Conservation (phyloP, 2,113 vertebrate genomes). For the Anguilla japonica region DNA sequence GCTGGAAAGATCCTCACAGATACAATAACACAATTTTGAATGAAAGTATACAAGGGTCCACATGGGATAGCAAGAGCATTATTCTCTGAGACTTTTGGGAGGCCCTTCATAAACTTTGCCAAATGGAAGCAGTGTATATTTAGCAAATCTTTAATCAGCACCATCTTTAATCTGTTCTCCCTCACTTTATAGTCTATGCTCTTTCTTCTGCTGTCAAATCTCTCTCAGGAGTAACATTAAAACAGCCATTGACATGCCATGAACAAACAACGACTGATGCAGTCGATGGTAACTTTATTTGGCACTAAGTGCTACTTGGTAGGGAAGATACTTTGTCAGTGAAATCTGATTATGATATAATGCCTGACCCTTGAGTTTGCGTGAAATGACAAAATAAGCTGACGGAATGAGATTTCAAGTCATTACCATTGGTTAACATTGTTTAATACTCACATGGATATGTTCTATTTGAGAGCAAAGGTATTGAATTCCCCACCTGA, state of each 20-base stretch:
- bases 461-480: not conserved
- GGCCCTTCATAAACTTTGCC: too few relatives aligned
- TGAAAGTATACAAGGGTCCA: too few relatives aligned
- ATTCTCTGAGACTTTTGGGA: too few relatives aligned
- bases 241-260: not conserved
- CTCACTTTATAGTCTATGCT: not conserved
- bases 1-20: too few relatives aligned
- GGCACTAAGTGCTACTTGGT: not conserved
- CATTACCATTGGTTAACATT: not conserved
- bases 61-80: too few relatives aligned
- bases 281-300: conserved; percentile 4
- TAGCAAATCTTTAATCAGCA: too few relatives aligned
- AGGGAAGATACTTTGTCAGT: not conserved
- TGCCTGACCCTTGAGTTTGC: not conserved
- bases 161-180: not conserved
- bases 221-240: not conserved
- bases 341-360: not conserved
- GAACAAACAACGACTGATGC: not conserved
- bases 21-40: too few relatives aligned
- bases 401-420: not conserved
- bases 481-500: not conserved
- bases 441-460: not conserved
- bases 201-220: not conserved
- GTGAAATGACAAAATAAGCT: not conserved
- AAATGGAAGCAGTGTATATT: too few relatives aligned